Evolutionary conservation across 2,888 invertebrate species (phyloP), one percentile per base, ranked within the genome.

Genomic region (Pocota personata): DNA sequence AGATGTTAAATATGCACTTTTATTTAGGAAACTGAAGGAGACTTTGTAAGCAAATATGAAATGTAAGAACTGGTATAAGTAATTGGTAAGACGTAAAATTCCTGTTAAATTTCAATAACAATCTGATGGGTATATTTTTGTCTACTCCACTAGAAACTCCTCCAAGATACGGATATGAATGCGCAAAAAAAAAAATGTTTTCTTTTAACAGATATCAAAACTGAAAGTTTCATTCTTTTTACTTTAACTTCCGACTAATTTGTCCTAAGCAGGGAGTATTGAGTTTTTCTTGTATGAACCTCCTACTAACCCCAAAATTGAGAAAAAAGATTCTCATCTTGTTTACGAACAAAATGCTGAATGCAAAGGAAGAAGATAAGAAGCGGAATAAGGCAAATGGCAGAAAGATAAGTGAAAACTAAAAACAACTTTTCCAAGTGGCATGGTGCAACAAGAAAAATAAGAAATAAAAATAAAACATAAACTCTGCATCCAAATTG

Each of bases 381-480:
- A 78, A 72, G 12, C 66, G 21, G 43, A 55, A 72, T 79, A 67
- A 79, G 67, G 72, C 77, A 67, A 78, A 82, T 72, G 66, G 72
- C 55, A 62, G 72, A 78, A 55, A 83, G 83, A 83, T 83, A 83
- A 83, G 79, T 83, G 79, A 83, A 83, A 83, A 83, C 83, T 83
- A 73, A 67, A 71, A 79, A 55, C 48, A 78, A 83, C 79, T 83
- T 83, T 83, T 67, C 24, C 55, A 83, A 79, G 73, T 67, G 67
- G 60, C 37, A 58, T 57, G 43, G 50, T 76, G 71, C 77, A 72
- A 69, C 73, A 50, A 48, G 48, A 66, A 80, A 66, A 72, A 66
- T 30, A 58, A 62, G 43, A 19, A 58, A 58, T 3, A 43, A 40
- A 27, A 69, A 37, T n/a, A 30, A 12, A 60, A 8, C 32, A 12